Evolutionary conservation across 2,113 vertebrate genomes (phyloP), one percentile per base, ranked within the genome.

Genomic region (Pterocles orientalis): DNA sequence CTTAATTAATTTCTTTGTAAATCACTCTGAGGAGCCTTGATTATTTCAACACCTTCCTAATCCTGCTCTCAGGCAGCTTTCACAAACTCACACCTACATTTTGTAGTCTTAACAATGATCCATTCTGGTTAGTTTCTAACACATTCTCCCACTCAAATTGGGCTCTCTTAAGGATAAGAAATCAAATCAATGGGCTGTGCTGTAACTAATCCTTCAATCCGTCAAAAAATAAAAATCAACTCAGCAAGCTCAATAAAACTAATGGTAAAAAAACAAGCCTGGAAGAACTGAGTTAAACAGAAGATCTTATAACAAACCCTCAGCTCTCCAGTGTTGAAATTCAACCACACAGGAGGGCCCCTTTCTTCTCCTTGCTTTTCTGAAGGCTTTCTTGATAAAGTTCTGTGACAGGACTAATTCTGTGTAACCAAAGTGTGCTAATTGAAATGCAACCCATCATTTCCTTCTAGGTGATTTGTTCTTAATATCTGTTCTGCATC

Each of bases 391-490:
- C 80, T 79, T 56, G 72, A 69, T 54, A 65, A 89, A 94, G 69
- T 91, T 95, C 86, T 64, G 65, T 95, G 93, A 96, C 80, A 75
- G 81, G 60, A 69, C 87, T 93, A 81, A 94, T 86, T 96, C 69
- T 94, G 88, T 82, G 57, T 39, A 90, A 90, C 72, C 80, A 41
- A 82, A 94, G 60, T 68, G 79, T 12, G 56, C 80, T 93, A 94
- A 96, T 64, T 96, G 90, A 96, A 93, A 95, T 96, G 88, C 92
- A 96, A 93, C 65, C 70, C 70, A 69, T 92, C 78, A 86, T 87
- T 89, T 94, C 92, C 90, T 97, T 96, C 90, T 85, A 96, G 80
- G 88, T 94, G 88, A 92, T 95, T 96, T 82, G 66, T 58, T 95
- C 91, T 85, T 92, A 85, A 64, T 94, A 92, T 92, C 81, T 93